Conservation (phyloP, 2,888 invertebrate species). For the Esperia sulphurella region DNA sequence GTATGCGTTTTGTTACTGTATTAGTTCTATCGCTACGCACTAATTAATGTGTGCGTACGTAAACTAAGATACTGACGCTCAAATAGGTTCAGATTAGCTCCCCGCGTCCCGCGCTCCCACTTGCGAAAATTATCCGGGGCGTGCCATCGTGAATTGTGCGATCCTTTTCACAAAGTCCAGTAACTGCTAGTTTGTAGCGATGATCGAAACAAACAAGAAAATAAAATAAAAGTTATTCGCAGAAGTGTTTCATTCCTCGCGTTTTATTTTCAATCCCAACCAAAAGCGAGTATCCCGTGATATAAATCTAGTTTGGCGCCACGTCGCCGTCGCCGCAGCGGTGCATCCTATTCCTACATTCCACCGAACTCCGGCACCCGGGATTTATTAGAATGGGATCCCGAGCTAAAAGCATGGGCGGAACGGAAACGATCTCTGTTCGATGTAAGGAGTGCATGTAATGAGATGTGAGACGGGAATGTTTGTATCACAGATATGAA, state of each 20-base stretch:
- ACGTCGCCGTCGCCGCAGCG: constrained; percentile 9
- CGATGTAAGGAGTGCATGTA: constrained; percentile 2
- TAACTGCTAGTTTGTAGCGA: background rate
- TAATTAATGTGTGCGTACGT: too few species aligned
- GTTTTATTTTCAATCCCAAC: constrained; percentile 2
- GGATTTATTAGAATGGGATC: constrained; percentile 38
- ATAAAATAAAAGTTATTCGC: constrained; percentile 4
- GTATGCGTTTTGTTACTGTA: too few species aligned
- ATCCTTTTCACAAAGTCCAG: too few species aligned
- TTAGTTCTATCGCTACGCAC: too few species aligned
- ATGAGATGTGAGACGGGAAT: constrained; percentile 1
- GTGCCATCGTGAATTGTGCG: too few species aligned
- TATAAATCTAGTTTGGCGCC: constrained; percentile 15
- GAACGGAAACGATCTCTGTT: constrained; percentile 5
- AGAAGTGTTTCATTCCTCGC: constrained; percentile 1
- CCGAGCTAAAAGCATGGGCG: constrained; percentile 22
- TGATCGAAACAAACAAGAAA: background rate
- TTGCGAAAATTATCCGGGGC: too few species aligned
- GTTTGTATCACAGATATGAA: background rate
- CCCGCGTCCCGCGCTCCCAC: too few species aligned
- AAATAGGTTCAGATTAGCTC: too few species aligned
- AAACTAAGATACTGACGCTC: too few species aligned
- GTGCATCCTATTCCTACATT: background rate
- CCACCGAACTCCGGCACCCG: background rate
- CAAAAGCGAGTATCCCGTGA: background rate